A percentile compares a stretch with the other conserved stretches of the same genome.
phyloP scores from a whole-genome alignment of 2,888 invertebrate species.

The Lobophora halterata region DNA sequence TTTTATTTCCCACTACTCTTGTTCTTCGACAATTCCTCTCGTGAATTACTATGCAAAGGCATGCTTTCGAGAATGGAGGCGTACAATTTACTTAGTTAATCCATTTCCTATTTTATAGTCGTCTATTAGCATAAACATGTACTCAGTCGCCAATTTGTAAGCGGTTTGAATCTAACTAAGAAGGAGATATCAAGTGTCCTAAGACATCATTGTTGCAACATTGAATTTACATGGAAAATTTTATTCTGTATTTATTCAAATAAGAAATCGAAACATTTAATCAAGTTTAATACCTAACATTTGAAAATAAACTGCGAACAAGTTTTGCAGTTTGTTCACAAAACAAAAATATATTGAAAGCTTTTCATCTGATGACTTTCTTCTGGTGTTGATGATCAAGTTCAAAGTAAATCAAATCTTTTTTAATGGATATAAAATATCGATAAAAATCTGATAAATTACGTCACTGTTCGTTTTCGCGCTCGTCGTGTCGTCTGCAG shows the following conservation, averaged over 20 bases:
- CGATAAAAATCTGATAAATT: constrained; percentile 36
- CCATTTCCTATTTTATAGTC: constrained; percentile 22
- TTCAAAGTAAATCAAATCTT: no score
- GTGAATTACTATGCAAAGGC: constrained; percentile 4
- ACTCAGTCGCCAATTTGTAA: constrained; percentile 28
- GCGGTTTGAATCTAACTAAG: constrained; percentile 22
- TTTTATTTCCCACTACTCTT: constrained; percentile 3
- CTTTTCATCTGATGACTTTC: no score
- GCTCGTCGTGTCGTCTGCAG: constrained; percentile 68
- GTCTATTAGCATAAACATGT: constrained; percentile 28
- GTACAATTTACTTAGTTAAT: constrained; percentile 18
- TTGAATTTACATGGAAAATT: constrained; percentile 20
- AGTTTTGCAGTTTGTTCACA: no score
- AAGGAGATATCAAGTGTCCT: constrained; percentile 28
- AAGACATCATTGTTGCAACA: constrained; percentile 22
- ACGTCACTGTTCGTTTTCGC: constrained; percentile 63
- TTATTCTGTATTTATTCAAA: no score
- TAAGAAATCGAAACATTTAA: no score
- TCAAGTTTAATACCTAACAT: no score
- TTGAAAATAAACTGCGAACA: no score
- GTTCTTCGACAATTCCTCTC: background rate
- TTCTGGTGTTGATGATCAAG: no score
- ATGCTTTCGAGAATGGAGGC: constrained; percentile 1
- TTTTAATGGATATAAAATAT: no score
- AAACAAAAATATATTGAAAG: no score